phyloP scores from a whole-genome alignment of 92 coral and sea anemone genomes.

The Epizoanthus scotinus region DNA sequence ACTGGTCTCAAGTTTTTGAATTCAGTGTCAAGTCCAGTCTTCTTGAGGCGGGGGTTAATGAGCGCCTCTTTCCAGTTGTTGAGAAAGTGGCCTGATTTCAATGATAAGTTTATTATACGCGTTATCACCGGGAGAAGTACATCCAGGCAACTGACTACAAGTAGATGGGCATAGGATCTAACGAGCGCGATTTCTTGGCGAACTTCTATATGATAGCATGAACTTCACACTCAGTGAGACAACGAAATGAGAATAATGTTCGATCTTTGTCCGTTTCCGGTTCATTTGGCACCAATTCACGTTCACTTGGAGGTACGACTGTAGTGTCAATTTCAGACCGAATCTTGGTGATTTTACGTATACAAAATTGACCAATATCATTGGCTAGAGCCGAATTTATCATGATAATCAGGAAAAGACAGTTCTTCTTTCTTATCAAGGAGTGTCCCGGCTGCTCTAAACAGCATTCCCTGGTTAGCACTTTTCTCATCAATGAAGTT shows the following conservation, averaged over 20 bases:
- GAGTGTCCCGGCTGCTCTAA: constrained; percentile 50
- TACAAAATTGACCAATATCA: constrained; percentile 24
- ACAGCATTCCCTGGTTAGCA: constrained; percentile 54
- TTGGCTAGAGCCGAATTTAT: constrained; percentile 26
- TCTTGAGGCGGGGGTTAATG: no score
- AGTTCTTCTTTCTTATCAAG: constrained; percentile 36
- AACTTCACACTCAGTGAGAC: no score
- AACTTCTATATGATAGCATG: no score
- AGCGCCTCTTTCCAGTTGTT: no score
- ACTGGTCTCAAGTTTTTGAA: no score
- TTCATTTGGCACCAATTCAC: no score
- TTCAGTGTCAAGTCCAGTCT: no score
- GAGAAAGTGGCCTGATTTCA: no score
- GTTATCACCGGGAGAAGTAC: no score
- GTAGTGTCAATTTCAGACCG: constrained; percentile 2
- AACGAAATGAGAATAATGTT: no score
- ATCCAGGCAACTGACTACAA: not conserved
- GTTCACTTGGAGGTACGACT: not conserved
- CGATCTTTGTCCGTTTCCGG: no score
- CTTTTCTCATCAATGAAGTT: constrained; percentile 52
- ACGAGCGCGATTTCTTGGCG: not conserved
- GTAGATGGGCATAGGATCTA: not conserved
- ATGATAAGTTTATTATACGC: no score
- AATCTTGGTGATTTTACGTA: constrained; percentile 23
- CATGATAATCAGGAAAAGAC: constrained; percentile 25